A percentile compares a stretch with the other conserved stretches of the same genome.
Evolutionary conservation across 2,888 invertebrate species (phyloP).

Genomic region (Phortica magna): DNA sequence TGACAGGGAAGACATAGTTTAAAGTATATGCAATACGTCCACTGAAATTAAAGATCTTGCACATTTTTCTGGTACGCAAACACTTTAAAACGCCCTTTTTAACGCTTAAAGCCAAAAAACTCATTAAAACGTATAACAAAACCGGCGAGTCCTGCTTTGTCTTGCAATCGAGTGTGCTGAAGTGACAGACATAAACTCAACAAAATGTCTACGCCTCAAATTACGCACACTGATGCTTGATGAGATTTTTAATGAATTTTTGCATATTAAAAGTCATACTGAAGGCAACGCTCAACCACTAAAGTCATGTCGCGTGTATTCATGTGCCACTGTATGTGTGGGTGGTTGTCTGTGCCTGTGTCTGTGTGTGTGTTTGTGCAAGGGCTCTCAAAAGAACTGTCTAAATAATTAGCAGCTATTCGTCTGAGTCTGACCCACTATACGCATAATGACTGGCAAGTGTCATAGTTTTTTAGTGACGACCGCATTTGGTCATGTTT

Average conservation of each 20-base stretch:
- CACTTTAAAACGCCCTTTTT: no score
- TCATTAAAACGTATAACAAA: no score
- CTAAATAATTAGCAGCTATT: neutral
- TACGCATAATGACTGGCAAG: neutral
- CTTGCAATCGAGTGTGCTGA: no score
- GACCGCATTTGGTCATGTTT: neutral
- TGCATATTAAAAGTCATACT: conserved; percentile 33
- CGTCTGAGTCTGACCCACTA: neutral
- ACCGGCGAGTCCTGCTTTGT: no score
- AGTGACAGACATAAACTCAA: no score
- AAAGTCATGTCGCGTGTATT: no score
- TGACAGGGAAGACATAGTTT: neutral
- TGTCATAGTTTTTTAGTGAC: neutral
- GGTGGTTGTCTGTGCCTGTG: no score
- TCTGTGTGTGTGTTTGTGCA: no score
- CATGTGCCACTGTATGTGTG: no score
- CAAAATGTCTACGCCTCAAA: neutral
- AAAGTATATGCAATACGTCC: neutral
- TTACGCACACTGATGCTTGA: neutral
- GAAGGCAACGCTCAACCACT: no score
- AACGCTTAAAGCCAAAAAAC: no score
- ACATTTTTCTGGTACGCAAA: no score
- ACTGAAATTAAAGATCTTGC: neutral
- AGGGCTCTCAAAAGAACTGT: neutral
- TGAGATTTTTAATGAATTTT: conserved; percentile 39